phyloP scores from a whole-genome alignment of 1,140 invertebrate genomes.

The Tribolium castaneum region DNA sequence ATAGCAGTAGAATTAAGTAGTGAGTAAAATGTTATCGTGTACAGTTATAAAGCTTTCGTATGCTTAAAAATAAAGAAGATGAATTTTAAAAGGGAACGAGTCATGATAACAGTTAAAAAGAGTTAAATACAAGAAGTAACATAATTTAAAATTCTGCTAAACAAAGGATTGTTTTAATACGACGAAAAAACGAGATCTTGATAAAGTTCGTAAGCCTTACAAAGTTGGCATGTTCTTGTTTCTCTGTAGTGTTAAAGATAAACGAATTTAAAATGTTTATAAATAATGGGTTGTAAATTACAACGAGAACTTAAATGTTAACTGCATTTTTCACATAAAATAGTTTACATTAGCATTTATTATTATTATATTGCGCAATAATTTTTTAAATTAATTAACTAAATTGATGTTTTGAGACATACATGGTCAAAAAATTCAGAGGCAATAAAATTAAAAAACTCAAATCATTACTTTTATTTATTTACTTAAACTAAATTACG shows the following conservation, averaged over 20 bases:
- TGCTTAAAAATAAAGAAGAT: slow-evolving; percentile 21
- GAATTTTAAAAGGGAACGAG: slow-evolving; percentile 8
- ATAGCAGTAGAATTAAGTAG: background rate
- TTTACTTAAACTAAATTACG: background rate
- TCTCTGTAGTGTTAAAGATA: background rate
- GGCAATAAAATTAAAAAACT: background rate
- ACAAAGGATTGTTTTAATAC: slow-evolving; percentile 42
- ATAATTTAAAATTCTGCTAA: slow-evolving; percentile 41
- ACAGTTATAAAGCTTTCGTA: background rate
- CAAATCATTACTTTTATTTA: background rate
- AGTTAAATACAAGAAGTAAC: slow-evolving; percentile 5
- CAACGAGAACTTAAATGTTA: slow-evolving; percentile 11
- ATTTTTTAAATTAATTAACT: background rate
- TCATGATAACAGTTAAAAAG: slow-evolving; percentile 4
- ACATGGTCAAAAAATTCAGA: background rate
- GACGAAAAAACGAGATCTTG: slow-evolving; percentile 36
- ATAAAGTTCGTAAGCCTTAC: slow-evolving; percentile 44
- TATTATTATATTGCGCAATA: background rate
- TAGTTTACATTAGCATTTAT: background rate
- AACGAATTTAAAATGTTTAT: background rate
- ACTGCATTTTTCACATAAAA: background rate
- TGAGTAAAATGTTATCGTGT: background rate
- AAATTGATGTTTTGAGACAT: background rate
- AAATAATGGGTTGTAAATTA: slow-evolving; percentile 3
- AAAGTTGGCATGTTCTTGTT: background rate